Evolutionary conservation across 2,113 vertebrate species (phyloP), one percentile per base, ranked within the genome.

Genomic region (Catagonus wagneri): DNA sequence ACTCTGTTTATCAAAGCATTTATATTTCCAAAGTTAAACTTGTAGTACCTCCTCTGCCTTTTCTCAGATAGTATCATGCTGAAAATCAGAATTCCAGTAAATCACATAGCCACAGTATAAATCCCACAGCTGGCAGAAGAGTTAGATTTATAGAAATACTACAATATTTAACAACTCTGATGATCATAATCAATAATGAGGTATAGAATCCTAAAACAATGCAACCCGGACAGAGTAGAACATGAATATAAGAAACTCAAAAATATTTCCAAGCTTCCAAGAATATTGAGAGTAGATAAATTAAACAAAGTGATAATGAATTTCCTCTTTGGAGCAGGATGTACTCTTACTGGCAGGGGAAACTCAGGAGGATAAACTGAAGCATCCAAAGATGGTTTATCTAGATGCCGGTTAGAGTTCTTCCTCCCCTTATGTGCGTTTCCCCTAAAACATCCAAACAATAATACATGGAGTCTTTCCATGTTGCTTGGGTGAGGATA

Each of bases 161-260:
- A 22, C 5, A 92, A 2, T 93, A 75, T 78, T 90, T 90, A 90
- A 68, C 22, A 83, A n/a, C 20, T 76, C 44, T 86, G 29, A 50
- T 88, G 32, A 75, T 74, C 63, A 72, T 52, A 36, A 65, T 60
- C 86, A 68, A 88, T 90, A 83, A 71, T 56, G 63, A 96, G 22
- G 14, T 69, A 54, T 15, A 91, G 52, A 96, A 94, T 54, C 20
- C 23, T 83, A 27, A 96, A 93, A 69, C 27, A 92, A 89, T 7
- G 14, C 68, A 88, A 86, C n/a, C 16, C 63, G 39, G 32, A 71
- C 11, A 60, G 3, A 94, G 10, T 58, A 89, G 44, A 79, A 75
- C 17, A 93, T 75, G 34, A 83, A 68, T 76, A 54, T 69, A 95
- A 93, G 36, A 83, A 89, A 68, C 16, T 63, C 12, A 83, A 94